A percentile compares a stretch with the other conserved stretches of the same genome.
Evolutionary conservation across 1,140 invertebrate genomes (phyloP).

Genomic region (Cyphomyrmex costatus): DNA sequence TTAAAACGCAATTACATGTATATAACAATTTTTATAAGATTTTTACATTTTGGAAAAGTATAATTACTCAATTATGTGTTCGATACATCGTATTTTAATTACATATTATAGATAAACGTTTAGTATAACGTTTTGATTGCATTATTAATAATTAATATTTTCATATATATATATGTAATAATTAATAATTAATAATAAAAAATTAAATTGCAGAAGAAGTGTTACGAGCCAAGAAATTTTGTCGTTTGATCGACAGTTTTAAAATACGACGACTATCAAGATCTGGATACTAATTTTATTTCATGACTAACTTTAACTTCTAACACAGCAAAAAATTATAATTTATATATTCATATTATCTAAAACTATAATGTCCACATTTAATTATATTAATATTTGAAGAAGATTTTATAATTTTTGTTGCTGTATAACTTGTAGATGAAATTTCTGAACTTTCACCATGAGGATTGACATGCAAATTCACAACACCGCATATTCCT

Average conservation of each 20-base stretch:
- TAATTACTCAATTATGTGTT: too few species aligned
- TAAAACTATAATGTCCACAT: not conserved
- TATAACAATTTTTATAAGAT: not conserved
- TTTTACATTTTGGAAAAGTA: not conserved
- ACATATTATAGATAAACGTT: not conserved
- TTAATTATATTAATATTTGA: not conserved
- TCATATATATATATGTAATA: not conserved
- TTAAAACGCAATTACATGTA: not conserved
- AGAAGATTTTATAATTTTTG: not conserved
- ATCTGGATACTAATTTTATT: too few species aligned
- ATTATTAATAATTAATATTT: not conserved
- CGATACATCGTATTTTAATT: not conserved
- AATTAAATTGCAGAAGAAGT: too few species aligned
- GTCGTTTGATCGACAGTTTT: too few species aligned
- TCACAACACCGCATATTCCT: constrained; percentile 75
- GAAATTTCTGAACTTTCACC: not conserved
- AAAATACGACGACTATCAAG: too few species aligned
- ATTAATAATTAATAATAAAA: not conserved
- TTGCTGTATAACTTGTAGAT: not conserved
- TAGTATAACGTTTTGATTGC: too few species aligned
- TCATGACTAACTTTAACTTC: too few species aligned
- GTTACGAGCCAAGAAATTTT: too few species aligned
- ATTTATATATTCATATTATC: too few species aligned
- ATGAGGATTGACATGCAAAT: constrained; percentile 30
- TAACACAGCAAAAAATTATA: too few species aligned